Base-by-base conservation (phyloP, 2,113 vertebrate genomes). In the Aphelocoma coerulescens region DNA sequence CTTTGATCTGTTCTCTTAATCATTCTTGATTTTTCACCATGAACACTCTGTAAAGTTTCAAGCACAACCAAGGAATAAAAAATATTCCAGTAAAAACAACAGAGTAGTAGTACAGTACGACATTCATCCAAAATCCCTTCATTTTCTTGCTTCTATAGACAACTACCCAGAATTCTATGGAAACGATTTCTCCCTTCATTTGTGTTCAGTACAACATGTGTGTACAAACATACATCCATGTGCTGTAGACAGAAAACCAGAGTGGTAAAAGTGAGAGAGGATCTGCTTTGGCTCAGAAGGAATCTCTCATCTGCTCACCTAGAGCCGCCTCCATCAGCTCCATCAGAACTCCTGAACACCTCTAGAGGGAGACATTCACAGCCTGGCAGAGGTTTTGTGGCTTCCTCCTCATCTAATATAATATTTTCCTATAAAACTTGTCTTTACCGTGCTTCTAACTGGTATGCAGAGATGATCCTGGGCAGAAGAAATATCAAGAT, bases 71-170 rank as follows among this genome's bases (percentile, higher is more conserved):
- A 49, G 11, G 39, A 85, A 75, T 30, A 91, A 46, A 91, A 91
- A 85, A 44, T 27, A 74, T 27, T 89, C 52, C 26, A 11, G 43
- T 67, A 59, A 39, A 12, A 75, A 35, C 27, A 65, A 41, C 0
- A 0, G 32, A 66, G 30, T 44, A 26, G 17, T 5, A 68, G 10
- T 19, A 55, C 22, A 68, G 6, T 3, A 41, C 0, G 1, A 10
- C 14, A 49, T 21, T 69, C 5, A 71, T 37, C 54, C 77, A 82
- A 66, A 91, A 22, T 17, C 4, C n/a, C 17, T 49, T 73, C 2
- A 33, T 48, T 89, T 59, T 89, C 57, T 59, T 55, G 37, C 44
- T 88, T 55, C 32, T 63, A 9, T 2, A 49, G 44, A 54, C 8
- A 1, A 1, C 27, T 48, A 48, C 6, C 27, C 27, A 30, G n/a